A percentile compares a stretch with the other conserved stretches of the same genome.
These are phyloP conservation scores for Biston betularia DNA, from an alignment of 2,888 invertebrate genomes.

Conservation along the genomic window DNA sequence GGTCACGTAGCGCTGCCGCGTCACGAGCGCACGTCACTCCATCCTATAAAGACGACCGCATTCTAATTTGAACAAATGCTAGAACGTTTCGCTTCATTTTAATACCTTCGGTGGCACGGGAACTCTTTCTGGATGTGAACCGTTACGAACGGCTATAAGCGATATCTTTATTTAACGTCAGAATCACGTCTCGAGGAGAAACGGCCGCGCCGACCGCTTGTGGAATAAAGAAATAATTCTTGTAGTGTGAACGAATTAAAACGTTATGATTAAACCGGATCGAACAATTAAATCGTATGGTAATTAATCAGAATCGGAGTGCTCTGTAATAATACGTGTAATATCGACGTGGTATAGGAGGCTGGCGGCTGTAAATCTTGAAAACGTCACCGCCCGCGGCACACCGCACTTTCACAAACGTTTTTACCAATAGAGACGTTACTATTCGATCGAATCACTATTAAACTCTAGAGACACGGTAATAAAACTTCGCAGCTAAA, in stretches of 20 bases:
- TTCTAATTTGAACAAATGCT: slow-evolving; percentile 82
- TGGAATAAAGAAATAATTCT: slow-evolving; percentile 75
- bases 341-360: slow-evolving; percentile 72
- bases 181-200: slow-evolving; percentile 67
- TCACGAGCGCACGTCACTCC: slow-evolving; percentile 84
- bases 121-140: slow-evolving; percentile 63
- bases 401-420: slow-evolving; percentile 77
- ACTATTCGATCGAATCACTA: slow-evolving; percentile 75
- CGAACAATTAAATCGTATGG: slow-evolving; percentile 74
- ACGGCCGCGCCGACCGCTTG: slow-evolving; percentile 62
- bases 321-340: slow-evolving; percentile 82
- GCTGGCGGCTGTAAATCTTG: slow-evolving; percentile 78
- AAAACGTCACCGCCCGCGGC: slow-evolving; percentile 72
- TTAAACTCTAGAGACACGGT: slow-evolving; percentile 69
- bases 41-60: slow-evolving; percentile 81
- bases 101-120: slow-evolving; percentile 61
- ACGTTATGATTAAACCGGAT: slow-evolving; percentile 70
- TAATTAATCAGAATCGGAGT: slow-evolving; percentile 79
- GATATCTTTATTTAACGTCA: slow-evolving; percentile 74
- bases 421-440: slow-evolving; percentile 83
- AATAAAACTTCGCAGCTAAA: slow-evolving; percentile 73
- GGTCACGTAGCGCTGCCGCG: slow-evolving; percentile 83
- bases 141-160: slow-evolving; percentile 66
- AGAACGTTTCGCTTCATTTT: slow-evolving; percentile 74
- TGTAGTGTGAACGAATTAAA: slow-evolving; percentile 72